A percentile compares a stretch with the other conserved stretches of the same genome.
Conservation (phyloP, 2,113 vertebrate genomes). For the Toxotes jaculatrix region DNA sequence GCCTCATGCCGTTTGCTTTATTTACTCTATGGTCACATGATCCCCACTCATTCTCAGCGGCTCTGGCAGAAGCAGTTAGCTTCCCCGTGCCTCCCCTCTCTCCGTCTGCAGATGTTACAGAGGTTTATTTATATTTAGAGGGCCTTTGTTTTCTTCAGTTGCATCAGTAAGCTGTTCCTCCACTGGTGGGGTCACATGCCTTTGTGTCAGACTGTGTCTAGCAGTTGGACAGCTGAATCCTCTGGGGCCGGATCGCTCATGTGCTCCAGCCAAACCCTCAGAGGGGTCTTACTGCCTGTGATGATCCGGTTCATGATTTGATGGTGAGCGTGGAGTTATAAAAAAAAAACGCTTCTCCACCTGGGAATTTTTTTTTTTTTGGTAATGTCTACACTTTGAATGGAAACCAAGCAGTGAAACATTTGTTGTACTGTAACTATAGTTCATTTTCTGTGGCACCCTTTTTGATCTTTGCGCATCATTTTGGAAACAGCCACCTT, state of each 20-base stretch:
- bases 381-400: constrained; percentile 1
- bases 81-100: constrained; percentile 35
- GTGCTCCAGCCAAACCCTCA: constrained; percentile 11
- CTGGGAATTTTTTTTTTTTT: background rate
- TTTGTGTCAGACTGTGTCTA: constrained; percentile 60
- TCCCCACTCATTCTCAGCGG: constrained; percentile 33
- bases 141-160: constrained; percentile 73
- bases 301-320: background rate
- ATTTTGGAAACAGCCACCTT: background rate
- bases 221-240: constrained; percentile 58
- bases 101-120: constrained; percentile 67
- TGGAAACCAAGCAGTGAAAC: background rate
- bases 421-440: background rate
- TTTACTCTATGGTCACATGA: constrained; percentile 74
- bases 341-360: no score
- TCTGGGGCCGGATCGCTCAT: constrained; percentile 19
- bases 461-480: background rate
- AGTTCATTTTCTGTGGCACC: background rate
- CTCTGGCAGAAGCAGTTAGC: constrained; percentile 65
- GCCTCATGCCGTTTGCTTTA: constrained; percentile 67
- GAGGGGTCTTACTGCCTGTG: constrained; percentile 25
- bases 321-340: constrained; percentile 17
- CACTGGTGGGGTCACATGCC: constrained; percentile 55
- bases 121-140: constrained; percentile 76
- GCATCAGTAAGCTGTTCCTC: constrained; percentile 70